Conservation (phyloP, 2,113 vertebrate genomes). For the Cervus canadensis region DNA sequence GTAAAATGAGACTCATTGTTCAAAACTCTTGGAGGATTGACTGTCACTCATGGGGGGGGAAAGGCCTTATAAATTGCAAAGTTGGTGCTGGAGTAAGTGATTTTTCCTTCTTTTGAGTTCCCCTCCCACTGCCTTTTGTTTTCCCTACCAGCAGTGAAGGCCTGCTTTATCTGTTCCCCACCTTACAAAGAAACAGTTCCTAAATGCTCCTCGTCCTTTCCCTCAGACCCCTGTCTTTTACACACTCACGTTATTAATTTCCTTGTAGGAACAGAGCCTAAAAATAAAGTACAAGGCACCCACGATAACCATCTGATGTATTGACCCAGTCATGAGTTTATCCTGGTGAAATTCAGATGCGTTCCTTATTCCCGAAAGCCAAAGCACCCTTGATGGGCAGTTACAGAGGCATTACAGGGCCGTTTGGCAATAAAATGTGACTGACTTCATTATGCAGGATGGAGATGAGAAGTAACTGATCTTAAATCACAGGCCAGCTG, state of each 20-base stretch:
- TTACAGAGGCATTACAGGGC: slow-evolving; percentile 54
- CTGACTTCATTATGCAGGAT: slow-evolving; percentile 55
- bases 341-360: slow-evolving; percentile 44
- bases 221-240: not conserved
- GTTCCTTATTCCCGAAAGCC: slow-evolving; percentile 6
- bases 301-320: slow-evolving; percentile 25
- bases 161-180: no score
- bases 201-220: no score
- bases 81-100: no score
- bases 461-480: slow-evolving; percentile 22
- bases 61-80: not conserved
- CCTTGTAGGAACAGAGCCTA: slow-evolving; percentile 34
- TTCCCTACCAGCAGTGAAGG: not conserved
- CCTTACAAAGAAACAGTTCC: not conserved
- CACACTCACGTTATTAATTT: not conserved
- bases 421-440: slow-evolving; percentile 72
- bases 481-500: slow-evolving; percentile 56
- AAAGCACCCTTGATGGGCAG: slow-evolving; percentile 52
- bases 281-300: not conserved
- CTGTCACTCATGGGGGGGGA: not conserved
- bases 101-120: not conserved
- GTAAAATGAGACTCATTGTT: not conserved
- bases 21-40: not conserved
- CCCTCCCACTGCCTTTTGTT: not conserved
- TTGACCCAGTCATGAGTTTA: slow-evolving; percentile 46